Percentiles rank a stretch among this genome's conserved stretches.
phyloP scores from a whole-genome alignment of 2,113 vertebrate species.

The Syngnathus floridae region DNA sequence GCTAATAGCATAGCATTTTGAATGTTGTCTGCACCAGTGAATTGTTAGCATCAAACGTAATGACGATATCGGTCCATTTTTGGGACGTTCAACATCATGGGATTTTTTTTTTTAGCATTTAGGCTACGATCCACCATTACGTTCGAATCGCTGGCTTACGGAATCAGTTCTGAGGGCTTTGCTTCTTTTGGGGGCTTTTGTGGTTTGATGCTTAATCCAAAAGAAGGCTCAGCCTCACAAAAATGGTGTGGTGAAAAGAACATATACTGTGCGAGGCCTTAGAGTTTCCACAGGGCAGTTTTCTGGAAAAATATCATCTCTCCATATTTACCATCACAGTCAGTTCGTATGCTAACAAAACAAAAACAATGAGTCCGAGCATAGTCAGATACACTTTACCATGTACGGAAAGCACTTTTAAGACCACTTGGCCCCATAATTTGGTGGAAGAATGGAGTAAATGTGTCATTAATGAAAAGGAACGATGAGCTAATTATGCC shows the following conservation, averaged over 20 bases:
- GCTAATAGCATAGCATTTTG: too few relatives aligned
- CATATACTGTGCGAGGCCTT: not conserved
- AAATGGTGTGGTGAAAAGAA: not conserved
- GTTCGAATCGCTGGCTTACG: too few relatives aligned
- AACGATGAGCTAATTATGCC: slow-evolving; percentile 85
- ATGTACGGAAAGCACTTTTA: slow-evolving; percentile 28
- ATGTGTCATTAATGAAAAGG: slow-evolving; percentile 83
- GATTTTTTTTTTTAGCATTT: too few relatives aligned
- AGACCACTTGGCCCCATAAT: slow-evolving; percentile 51
- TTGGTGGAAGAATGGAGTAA: slow-evolving; percentile 76
- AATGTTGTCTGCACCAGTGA: too few relatives aligned
- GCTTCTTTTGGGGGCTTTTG: too few relatives aligned
- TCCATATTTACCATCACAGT: not conserved
- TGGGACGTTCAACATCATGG: too few relatives aligned
- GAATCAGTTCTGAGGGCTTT: too few relatives aligned
- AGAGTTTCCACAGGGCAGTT: not conserved
- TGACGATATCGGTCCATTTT: too few relatives aligned
- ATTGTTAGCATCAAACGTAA: too few relatives aligned
- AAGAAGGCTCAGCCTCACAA: not conserved
- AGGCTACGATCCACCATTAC: too few relatives aligned
- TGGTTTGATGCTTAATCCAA: not conserved
- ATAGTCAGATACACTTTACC: not conserved
- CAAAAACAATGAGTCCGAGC: not conserved
- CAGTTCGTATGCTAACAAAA: not conserved
- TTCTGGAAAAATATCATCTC: not conserved